phyloP scores from a whole-genome alignment of 2,113 vertebrate genomes.

The Sapajus apella region DNA sequence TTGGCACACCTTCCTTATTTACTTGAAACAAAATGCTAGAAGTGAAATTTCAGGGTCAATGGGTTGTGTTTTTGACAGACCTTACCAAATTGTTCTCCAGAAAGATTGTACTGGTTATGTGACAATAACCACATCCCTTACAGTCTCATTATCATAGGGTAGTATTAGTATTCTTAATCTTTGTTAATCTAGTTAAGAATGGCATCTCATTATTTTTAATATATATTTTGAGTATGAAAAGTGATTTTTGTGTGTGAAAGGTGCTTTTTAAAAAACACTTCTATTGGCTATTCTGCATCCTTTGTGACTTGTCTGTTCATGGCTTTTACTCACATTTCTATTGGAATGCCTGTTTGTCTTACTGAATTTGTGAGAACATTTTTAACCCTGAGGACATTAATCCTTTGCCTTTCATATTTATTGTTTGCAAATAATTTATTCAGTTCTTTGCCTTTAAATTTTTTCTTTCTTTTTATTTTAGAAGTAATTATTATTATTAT shows the following conservation, averaged over 20 bases:
- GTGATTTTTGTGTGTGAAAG: neutral
- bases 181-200: neutral
- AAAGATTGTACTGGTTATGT: neutral
- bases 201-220: neutral
- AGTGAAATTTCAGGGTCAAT: neutral
- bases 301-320: neutral
- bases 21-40: neutral
- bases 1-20: neutral
- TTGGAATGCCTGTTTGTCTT: neutral
- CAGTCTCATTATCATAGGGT: neutral
- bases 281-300: neutral
- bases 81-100: neutral
- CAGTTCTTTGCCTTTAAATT: neutral
- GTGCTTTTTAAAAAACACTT: neutral
- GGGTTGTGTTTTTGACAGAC: neutral
- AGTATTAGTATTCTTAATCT: neutral
- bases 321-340: neutral
- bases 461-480: neutral
- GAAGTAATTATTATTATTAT: no score
- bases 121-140: neutral
- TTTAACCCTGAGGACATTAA: neutral
- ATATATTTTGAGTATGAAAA: neutral
- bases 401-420: neutral
- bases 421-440: neutral
- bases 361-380: neutral